Base-by-base conservation (phyloP, 2,797 vertebrate species). In the Argyrosomus regius region DNA sequence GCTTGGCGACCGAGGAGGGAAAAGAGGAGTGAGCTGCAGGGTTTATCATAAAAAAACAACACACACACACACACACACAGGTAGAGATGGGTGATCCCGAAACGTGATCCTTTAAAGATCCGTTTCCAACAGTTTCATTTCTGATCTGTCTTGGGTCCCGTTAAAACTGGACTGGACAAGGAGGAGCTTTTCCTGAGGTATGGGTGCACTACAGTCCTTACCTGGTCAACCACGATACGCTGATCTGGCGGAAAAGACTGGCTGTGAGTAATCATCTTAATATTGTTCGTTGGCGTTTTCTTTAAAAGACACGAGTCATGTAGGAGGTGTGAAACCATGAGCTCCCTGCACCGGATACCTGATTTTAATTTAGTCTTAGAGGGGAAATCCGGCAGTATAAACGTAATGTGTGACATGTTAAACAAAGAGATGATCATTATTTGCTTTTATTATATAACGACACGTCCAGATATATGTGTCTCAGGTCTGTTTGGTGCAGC, bases 241-340 rank as follows among this genome's bases (percentile, higher is more conserved):
- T 69, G 92, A 93, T 78, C 95, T 98, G 77, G 94, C 96, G 26
- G 94, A 97, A 65, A 97, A 96, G 94, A 99, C 97, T 0, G 97
- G 97, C 89, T 99, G 98, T 99, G 93, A 98, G 97, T 98, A 93
- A 1, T 43, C 50, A 5, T 61, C n/a, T 2, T 14, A 35, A 16
- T 43, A 1, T 9, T 78, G 14, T 61, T 65, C 31, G 0, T 28
- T 5, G 4, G 18, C n/a, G 35, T 35, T 1, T 11, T 62, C 5
- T 35, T 31, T 4, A 10, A 20, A 13, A 16, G 14, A 5, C 64
- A 50, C 39, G 2, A 49, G 7, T 31, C 17, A 4, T 48, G 58
- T 26, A 57, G 46, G 60, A 64, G n/a, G 72, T 35, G 28, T 61
- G n/a, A 8, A 50, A 66, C 63, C 59, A 64, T 31, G 50, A 81